Percentiles rank a stretch among this genome's conserved stretches.
phyloP scores from a whole-genome alignment of 2,113 vertebrate genomes.

The Athene cunicularia region DNA sequence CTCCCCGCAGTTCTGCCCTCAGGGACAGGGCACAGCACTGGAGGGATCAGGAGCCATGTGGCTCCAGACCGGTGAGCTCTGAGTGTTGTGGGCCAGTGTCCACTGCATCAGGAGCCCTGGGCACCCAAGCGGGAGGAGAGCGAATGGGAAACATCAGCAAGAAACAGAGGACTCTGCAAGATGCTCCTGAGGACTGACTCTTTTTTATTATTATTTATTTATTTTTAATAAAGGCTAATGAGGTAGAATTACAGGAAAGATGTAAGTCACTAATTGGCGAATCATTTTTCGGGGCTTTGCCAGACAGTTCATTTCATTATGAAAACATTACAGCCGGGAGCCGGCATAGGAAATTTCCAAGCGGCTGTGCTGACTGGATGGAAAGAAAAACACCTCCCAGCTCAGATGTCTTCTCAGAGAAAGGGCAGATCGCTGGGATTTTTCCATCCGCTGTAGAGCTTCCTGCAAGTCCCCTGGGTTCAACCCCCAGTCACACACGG shows the following conservation, averaged over 20 bases:
- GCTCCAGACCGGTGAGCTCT: accelerated
- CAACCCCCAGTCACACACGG: accelerated
- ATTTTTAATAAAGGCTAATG: not conserved
- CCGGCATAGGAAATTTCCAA: constrained; percentile 58
- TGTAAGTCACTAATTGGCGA: constrained; percentile 58
- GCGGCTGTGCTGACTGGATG: constrained; percentile 35
- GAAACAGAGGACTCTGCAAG: not conserved
- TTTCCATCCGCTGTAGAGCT: constrained; percentile 16
- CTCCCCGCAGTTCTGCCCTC: not conserved
- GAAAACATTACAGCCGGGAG: constrained; percentile 53
- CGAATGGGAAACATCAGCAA: not conserved
- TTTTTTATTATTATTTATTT: not conserved
- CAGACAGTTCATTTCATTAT: constrained; percentile 6
- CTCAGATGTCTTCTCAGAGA: constrained; percentile 52
- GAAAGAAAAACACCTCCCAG: constrained; percentile 59
- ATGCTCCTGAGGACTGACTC: not conserved
- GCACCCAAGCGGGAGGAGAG: not conserved
- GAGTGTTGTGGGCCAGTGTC: accelerated
- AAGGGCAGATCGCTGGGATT: constrained; percentile 46
- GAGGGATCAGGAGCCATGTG: not conserved
- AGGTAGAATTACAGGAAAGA: constrained; percentile 36
- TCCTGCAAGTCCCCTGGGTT: not conserved
- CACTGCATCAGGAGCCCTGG: accelerated
- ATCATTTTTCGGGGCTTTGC: constrained; percentile 24
- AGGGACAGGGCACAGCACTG: not conserved